phyloP scores from a whole-genome alignment of 2,888 invertebrate genomes.

The Ichneumoninae sp. region DNA sequence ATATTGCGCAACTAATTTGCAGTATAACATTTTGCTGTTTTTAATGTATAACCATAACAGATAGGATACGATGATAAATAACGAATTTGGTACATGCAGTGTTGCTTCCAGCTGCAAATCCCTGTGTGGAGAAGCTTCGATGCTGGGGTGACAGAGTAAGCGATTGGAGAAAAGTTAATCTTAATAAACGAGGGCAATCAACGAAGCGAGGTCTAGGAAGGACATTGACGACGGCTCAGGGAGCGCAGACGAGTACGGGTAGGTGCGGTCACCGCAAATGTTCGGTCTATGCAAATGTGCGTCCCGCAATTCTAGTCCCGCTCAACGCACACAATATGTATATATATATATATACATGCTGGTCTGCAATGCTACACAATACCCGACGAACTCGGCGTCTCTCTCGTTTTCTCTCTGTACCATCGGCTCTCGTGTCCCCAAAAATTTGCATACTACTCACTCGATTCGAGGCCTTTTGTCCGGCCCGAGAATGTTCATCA shows the following conservation, averaged over 20 bases:
- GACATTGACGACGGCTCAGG: constrained; percentile 60
- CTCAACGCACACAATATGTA: constrained; percentile 28
- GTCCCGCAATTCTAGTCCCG: constrained; percentile 66
- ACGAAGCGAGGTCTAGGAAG: constrained; percentile 71
- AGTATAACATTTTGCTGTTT: background rate
- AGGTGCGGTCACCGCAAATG: constrained; percentile 78
- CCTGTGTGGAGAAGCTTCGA: constrained; percentile 51
- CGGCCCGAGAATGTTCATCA: constrained; percentile 83
- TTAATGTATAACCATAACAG: background rate
- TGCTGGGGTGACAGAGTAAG: constrained; percentile 65
- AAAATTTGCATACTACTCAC: constrained; percentile 82
- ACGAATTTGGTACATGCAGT: background rate
- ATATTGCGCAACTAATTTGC: background rate
- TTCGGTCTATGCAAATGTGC: constrained; percentile 82
- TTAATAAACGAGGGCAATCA: constrained; percentile 84
- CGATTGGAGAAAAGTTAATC: constrained; percentile 83
- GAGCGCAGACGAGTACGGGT: constrained; percentile 46
- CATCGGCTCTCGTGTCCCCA: constrained; percentile 61
- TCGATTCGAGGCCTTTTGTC: constrained; percentile 81
- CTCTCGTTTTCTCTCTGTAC: constrained; percentile 59
- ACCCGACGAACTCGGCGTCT: constrained; percentile 38
- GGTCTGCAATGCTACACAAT: constrained; percentile 29
- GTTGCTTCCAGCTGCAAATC: constrained; percentile 25
- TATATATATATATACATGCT: background rate
- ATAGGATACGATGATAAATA: background rate